Conservation (phyloP, 1,140 invertebrate species). For the Drosophila ficusphila region DNA sequence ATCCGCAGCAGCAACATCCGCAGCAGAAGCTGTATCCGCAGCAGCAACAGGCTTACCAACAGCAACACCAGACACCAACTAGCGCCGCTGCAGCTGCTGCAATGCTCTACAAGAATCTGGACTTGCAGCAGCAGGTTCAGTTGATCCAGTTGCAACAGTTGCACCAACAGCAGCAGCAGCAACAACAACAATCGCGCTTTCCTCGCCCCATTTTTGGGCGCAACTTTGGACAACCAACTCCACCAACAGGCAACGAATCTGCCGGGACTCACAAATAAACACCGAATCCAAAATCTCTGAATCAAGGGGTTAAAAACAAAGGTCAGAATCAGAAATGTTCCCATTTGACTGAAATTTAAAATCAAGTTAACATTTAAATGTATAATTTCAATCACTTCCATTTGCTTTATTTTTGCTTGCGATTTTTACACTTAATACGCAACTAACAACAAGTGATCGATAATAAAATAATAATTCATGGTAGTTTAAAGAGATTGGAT, state of each 20-base stretch:
- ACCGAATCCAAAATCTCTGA: not conserved
- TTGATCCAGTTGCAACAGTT: slow-evolving; percentile 38
- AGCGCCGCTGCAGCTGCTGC: slow-evolving; percentile 37
- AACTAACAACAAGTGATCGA: not conserved
- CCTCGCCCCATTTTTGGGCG: slow-evolving; percentile 49
- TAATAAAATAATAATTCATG: too few species aligned
- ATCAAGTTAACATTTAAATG: too few species aligned
- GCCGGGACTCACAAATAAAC: slow-evolving; percentile 29
- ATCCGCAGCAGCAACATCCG: slow-evolving; percentile 3
- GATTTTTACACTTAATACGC: not conserved
- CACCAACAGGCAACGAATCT: slow-evolving; percentile 16
- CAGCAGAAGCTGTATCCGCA: too few species aligned
- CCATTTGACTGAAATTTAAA: too few species aligned
- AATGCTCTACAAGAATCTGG: slow-evolving; percentile 48
- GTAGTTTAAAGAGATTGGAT: too few species aligned
- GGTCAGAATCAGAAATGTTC: too few species aligned
- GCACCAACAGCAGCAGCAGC: slow-evolving; percentile 38
- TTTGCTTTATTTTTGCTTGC: too few species aligned
- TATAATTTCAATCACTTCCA: too few species aligned
- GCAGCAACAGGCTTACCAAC: not conserved
- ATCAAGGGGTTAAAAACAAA: not conserved
- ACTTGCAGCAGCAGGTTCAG: slow-evolving; percentile 39
- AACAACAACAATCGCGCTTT: slow-evolving; percentile 19
- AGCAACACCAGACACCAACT: slow-evolving; percentile 9
- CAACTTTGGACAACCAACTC: not conserved